phyloP scores from a whole-genome alignment of 35 echinoderm and acorn worm species.

The Lytechinus pictus region DNA sequence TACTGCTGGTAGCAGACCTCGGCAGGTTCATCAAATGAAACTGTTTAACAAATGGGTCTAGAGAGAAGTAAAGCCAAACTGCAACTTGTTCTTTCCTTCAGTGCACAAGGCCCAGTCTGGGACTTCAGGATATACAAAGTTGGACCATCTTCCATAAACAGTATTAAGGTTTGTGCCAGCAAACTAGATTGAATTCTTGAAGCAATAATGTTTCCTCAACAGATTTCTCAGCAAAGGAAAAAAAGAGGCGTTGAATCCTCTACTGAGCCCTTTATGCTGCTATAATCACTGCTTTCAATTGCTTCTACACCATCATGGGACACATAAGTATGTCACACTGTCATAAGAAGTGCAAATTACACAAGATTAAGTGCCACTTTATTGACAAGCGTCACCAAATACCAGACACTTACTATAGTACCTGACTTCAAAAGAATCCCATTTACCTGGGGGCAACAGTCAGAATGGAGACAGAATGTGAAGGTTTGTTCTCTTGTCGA shows the following conservation, averaged over 20 bases:
- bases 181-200: no score
- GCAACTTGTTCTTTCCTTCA: no score
- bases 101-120: no score
- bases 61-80: no score
- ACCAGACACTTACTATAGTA: neutral
- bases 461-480: neutral
- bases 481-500: neutral
- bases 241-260: neutral
- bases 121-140: no score
- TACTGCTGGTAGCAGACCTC: no score
- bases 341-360: constrained; percentile 12
- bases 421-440: neutral
- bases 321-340: neutral
- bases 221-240: neutral
- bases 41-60: no score
- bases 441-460: neutral
- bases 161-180: no score
- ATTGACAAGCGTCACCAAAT: neutral
- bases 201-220: no score
- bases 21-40: no score
- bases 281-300: neutral
- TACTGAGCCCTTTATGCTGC: neutral
- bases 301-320: neutral
- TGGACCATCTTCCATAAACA: no score
- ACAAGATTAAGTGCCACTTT: constrained; percentile 3